Evolutionary conservation across 1,140 invertebrate genomes (phyloP).

Genomic region (Anastrepha ludens): DNA sequence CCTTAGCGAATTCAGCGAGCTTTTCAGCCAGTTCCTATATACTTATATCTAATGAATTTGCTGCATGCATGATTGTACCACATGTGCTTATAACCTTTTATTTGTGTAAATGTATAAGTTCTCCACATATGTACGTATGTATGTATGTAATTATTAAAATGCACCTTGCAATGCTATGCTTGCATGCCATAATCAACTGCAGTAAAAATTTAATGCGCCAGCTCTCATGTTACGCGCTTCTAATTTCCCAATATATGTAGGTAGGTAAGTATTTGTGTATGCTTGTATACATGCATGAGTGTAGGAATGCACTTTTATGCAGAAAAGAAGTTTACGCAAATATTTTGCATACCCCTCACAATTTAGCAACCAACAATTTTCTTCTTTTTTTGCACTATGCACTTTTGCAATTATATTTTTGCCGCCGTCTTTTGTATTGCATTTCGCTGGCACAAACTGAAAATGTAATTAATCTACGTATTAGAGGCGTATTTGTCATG

Average conservation of each 20-base stretch:
- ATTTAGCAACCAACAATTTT: background rate
- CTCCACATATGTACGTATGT: background rate
- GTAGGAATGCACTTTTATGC: background rate
- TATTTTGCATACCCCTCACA: slow-evolving; percentile 9
- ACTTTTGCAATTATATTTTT: background rate
- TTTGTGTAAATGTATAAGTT: no score
- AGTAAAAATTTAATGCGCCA: background rate
- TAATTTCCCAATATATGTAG: background rate
- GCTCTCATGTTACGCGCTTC: slow-evolving; percentile 25
- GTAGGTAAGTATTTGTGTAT: background rate
- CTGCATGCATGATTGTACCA: no score
- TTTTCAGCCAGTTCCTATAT: no score
- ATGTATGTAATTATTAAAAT: background rate
- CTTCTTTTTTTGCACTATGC: background rate
- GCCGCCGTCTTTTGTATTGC: background rate
- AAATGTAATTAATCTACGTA: slow-evolving; percentile 9
- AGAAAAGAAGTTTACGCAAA: slow-evolving; percentile 47
- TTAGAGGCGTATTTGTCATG: background rate
- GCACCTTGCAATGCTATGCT: slow-evolving; percentile 12
- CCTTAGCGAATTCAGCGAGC: no score
- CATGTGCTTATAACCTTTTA: no score
- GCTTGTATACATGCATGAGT: background rate
- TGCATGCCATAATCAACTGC: slow-evolving; percentile 13
- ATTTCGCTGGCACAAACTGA: no score
- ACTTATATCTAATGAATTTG: no score